Evolutionary conservation across 2,113 vertebrate species (phyloP), one percentile per base, ranked within the genome.

Genomic region (Pycnonotus jocosus): DNA sequence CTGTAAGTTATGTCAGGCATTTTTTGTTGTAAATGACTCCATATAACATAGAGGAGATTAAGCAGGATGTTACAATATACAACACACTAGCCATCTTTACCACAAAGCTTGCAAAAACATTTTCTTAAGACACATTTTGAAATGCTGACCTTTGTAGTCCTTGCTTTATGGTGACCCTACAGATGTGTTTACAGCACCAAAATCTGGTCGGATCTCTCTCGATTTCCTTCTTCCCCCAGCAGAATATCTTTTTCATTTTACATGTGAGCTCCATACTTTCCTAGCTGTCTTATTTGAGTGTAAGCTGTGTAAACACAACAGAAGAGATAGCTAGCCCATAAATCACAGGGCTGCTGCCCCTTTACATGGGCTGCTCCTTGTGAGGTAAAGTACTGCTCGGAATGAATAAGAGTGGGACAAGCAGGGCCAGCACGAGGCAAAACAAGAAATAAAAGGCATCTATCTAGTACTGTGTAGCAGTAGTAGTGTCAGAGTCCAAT

Each of bases 61-160:
- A 72, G 70, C 79, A 92, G 88, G 93, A 92, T 92, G 92, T 96
- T 95, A 96, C 91, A 91, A 93, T 96, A 94, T 96, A 95, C 95
- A 97, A 90, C 90, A 83, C 0, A 1, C 78, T 81, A 91, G 74
- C 88, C 92, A 91, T 93, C 74, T 90, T 94, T 82, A 91, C 94
- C 92, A 94, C 93, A 95, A 84, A 94, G 92, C 87, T 81, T 92
- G 81, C 84, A 96, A 95, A 95, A 94, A 96, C 88, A 93, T 96
- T 97, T 93, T 96, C 92, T 93, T 96, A 93, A 92, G 94, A 71
- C 77, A 91, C 80, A 35, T 93, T 95, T 93, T 96, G 92, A 96
- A 97, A 97, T 73, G 48, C 79, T 93, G 91, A 96, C 73, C 74
- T 94, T 95, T 95, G 78, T 94, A 95, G 69, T 94, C 60, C n/a